Base-by-base conservation (phyloP, 2,888 invertebrate species). In the Petrophora chlorosata region DNA sequence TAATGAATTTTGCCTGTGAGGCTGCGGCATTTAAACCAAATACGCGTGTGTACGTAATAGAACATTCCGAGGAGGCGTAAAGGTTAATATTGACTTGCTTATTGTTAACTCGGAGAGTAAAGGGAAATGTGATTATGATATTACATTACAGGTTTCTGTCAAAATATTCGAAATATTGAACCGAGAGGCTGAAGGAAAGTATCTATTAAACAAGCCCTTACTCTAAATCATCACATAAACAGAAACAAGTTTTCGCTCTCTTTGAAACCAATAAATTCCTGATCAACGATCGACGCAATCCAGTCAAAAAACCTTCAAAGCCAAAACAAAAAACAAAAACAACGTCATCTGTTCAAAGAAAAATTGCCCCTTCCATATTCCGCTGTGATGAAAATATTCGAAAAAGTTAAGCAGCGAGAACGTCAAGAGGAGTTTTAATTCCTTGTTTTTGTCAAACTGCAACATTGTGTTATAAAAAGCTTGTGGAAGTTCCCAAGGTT, bases 381-480 rank as follows among this genome's bases (percentile, higher is more conserved):
- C 49, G 44, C 39, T 55, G 52, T 30, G 52, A 52, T 57, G 51
- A 42, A 50, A 58, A 46, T 60, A 61, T 53, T 59, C 56, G 51
- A 53, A 64, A 44, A 53, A 65, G 61, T 65, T 62, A 58, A 58
- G 56, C 56, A 45, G 62, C 58, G 58, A 61, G 65, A 57, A 60
- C 52, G 39, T 35, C 48, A 41, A 51, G 50, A 40, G 41, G 52
- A 67, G 55, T 72, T 72, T 70, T 72, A 73, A 72, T 69, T 69
- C 61, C 58, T 71, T 74, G 65, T 77, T 76, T 74, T 73, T 66
- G 59, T 61, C 58, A 63, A 73, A 72, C 65, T 72, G 71, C 72
- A 70, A 73, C 74, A 70, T 72, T 67, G 61, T 72, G 59, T 40
- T 50, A 73, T 67, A 76, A 82, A 76, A 77, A 76, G 67, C 68